Conservation (phyloP, 2,888 invertebrate genomes). For the Dendrolimus pini region DNA sequence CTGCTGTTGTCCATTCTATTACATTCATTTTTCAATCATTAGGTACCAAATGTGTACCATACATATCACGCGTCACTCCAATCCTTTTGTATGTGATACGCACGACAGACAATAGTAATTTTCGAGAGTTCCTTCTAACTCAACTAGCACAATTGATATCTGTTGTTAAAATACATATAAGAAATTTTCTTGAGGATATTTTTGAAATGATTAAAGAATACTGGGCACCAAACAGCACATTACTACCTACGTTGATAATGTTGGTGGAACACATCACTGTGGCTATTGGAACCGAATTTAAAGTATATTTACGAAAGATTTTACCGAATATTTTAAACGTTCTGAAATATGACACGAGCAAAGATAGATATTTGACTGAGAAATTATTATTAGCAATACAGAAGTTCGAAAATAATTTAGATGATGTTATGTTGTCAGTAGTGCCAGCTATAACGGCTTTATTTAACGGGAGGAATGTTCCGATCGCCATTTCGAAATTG, state of each 20-base stretch:
- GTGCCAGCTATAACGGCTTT: slow-evolving; percentile 95
- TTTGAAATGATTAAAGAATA: slow-evolving; percentile 94
- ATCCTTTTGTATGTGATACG: slow-evolving; percentile 92
- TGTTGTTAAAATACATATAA: slow-evolving; percentile 97
- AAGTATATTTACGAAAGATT: slow-evolving; percentile 93
- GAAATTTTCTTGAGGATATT: slow-evolving; percentile 96
- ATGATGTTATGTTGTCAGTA: slow-evolving; percentile 95
- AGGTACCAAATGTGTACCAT: slow-evolving; percentile 95
- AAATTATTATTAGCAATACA: slow-evolving; percentile 91
- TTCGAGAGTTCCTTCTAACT: slow-evolving; percentile 95
- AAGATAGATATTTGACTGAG: slow-evolving; percentile 87
- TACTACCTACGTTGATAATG: slow-evolving; percentile 92
- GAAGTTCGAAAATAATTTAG: slow-evolving; percentile 95
- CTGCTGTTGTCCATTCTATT: slow-evolving; percentile 96
- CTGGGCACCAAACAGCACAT: slow-evolving; percentile 90
- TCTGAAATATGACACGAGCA: slow-evolving; percentile 91
- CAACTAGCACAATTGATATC: slow-evolving; percentile 95
- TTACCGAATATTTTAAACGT: slow-evolving; percentile 96
- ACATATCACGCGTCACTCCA: slow-evolving; percentile 93
- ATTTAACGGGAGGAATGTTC: slow-evolving; percentile 91
- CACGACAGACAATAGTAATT: slow-evolving; percentile 85
- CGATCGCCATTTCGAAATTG: slow-evolving; percentile 83
- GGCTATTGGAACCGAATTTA: slow-evolving; percentile 96
- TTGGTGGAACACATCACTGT: slow-evolving; percentile 95
- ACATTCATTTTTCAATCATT: slow-evolving; percentile 97